Conservation (phyloP, 2,888 invertebrate genomes). For the Latrodectus elegans region DNA sequence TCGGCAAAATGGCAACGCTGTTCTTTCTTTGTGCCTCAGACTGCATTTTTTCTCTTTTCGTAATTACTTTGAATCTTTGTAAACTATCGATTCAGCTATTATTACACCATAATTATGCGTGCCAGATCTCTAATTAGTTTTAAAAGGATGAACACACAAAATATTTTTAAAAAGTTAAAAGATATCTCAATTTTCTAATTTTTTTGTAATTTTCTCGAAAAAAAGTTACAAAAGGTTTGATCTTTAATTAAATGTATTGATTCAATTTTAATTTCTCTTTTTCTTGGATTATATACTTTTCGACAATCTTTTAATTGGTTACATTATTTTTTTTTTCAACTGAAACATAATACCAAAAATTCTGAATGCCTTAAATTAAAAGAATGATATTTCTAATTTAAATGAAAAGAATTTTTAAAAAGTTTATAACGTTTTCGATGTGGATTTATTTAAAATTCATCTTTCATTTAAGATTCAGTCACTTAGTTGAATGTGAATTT, state of each 20-base stretch:
- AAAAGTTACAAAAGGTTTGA: background rate
- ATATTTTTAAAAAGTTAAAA: background rate
- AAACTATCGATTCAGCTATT: slow-evolving; percentile 30
- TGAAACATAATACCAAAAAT: too few relatives aligned
- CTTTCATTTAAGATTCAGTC: too few relatives aligned
- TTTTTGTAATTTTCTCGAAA: background rate
- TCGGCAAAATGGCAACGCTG: background rate
- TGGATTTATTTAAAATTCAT: too few relatives aligned
- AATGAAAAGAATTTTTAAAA: too few relatives aligned
- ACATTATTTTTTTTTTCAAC: background rate
- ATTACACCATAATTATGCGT: slow-evolving; percentile 19
- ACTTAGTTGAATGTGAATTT: too few relatives aligned
- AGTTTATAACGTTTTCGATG: too few relatives aligned
- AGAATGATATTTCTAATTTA: too few relatives aligned
- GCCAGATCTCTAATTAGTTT: slow-evolving; percentile 16
- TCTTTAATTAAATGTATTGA: slow-evolving; percentile 28
- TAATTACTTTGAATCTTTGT: slow-evolving; percentile 18
- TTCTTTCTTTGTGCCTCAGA: background rate
- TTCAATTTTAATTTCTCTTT: background rate
- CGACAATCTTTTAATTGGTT: background rate
- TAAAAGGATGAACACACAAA: background rate
- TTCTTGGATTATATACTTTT: background rate
- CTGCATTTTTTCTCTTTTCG: background rate
- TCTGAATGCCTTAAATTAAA: too few relatives aligned
- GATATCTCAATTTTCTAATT: background rate